A percentile compares a stretch with the other conserved stretches of the same genome.
These are phyloP conservation scores for Polyommatus icarus DNA, from an alignment of 2,888 invertebrate genomes.

Conservation along the genomic window DNA sequence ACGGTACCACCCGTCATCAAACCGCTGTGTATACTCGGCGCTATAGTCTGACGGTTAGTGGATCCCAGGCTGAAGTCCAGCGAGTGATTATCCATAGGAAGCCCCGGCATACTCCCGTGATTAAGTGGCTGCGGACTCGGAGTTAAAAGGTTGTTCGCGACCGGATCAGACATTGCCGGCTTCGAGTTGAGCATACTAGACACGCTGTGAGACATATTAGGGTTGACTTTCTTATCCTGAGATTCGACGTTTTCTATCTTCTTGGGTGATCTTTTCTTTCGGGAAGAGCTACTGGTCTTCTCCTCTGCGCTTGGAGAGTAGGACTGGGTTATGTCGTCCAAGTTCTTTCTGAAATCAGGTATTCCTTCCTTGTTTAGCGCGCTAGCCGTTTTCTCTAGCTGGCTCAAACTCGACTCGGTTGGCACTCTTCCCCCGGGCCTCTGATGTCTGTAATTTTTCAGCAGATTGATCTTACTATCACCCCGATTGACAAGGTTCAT, in stretches of 20 bases:
- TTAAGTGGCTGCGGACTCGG: constrained; percentile 36
- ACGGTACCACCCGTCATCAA: constrained; percentile 49
- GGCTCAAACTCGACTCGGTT: constrained; percentile 70
- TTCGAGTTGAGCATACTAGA: constrained; percentile 64
- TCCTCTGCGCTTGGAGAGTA: constrained; percentile 71
- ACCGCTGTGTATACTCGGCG: constrained; percentile 53
- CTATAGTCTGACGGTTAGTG: constrained; percentile 41
- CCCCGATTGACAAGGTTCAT: constrained; percentile 52
- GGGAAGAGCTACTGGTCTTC: constrained; percentile 57
- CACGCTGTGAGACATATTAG: constrained; percentile 69
- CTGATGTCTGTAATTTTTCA: constrained; percentile 77
- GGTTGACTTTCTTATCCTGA: constrained; percentile 51
- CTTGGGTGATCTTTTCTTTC: constrained; percentile 69
- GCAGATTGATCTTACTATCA: constrained; percentile 67
- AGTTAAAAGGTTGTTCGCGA: constrained; percentile 44
- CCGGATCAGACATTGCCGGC: constrained; percentile 50
- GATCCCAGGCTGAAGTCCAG: constrained; percentile 41
- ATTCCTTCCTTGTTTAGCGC: constrained; percentile 68
- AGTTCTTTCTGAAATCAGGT: constrained; percentile 72
- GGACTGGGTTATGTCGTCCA: constrained; percentile 76
- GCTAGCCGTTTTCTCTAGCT: constrained; percentile 69
- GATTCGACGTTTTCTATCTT: constrained; percentile 59
- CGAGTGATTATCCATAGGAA: constrained; percentile 46
- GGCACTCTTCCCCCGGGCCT: constrained; percentile 58
- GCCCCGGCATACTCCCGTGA: constrained; percentile 42